phyloP scores from a whole-genome alignment of 2,797 vertebrate species.

The Molossus molossus region DNA sequence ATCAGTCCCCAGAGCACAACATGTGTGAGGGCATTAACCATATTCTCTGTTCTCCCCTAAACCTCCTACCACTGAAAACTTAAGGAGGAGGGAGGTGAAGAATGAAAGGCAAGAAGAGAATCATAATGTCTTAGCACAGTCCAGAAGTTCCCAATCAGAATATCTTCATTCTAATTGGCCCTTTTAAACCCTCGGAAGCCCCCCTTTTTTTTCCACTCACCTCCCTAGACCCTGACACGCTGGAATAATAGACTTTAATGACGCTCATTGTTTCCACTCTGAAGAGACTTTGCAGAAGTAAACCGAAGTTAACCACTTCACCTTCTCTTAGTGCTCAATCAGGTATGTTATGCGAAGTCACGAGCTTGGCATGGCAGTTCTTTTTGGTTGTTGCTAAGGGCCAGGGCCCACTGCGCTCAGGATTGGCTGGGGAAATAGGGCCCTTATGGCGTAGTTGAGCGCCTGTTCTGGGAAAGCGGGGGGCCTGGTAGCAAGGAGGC shows the following conservation, averaged over 20 bases:
- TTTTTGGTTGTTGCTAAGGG: neutral
- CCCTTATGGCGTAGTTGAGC: neutral
- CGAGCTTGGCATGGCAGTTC: neutral
- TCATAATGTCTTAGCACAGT: constrained; percentile 18
- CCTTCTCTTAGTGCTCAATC: neutral
- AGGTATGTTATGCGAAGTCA: neutral
- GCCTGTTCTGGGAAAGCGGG: neutral
- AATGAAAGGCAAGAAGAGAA: neutral
- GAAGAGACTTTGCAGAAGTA: constrained; percentile 13
- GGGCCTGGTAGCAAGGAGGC: neutral
- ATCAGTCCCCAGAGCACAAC: neutral
- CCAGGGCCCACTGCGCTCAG: neutral
- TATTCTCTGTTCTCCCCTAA: neutral
- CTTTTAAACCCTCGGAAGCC: neutral
- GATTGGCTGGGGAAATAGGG: constrained; percentile 30
- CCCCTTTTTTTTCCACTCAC: constrained; percentile 47
- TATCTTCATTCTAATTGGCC: neutral
- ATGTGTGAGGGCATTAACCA: neutral
- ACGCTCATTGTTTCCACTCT: constrained; percentile 18
- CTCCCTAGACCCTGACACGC: constrained; percentile 53
- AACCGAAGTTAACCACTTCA: neutral
- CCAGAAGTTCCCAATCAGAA: neutral
- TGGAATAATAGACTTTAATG: constrained; percentile 56
- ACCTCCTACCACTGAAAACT: neutral
- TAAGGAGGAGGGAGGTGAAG: neutral